These are phyloP conservation scores for Tinea trinotella DNA, from an alignment of 2,888 invertebrate species.

Conservation along the genomic window DNA sequence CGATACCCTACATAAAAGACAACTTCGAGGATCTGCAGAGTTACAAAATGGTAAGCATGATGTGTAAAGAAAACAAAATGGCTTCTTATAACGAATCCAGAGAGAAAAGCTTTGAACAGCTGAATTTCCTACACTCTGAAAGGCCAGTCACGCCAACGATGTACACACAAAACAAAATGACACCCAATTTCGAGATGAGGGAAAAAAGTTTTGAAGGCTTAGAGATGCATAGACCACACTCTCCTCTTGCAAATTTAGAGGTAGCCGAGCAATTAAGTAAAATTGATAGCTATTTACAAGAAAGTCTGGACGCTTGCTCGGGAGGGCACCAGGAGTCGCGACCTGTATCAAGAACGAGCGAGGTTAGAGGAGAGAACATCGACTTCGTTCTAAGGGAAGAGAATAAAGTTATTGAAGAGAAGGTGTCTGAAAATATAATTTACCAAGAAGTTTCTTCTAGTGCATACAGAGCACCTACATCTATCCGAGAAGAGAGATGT, in stretches of 20 bases:
- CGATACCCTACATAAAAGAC: conserved; percentile 42
- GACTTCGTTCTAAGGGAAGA: not conserved
- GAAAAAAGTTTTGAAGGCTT: conserved; percentile 25
- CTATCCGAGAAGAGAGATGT: not conserved
- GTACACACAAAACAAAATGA: not conserved
- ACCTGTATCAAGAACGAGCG: conserved; percentile 27
- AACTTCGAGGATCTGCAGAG: conserved; percentile 58
- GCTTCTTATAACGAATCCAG: conserved; percentile 27
- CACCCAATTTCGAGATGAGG: not conserved
- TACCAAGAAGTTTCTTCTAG: conserved; percentile 9
- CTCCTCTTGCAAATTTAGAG: conserved; percentile 47
- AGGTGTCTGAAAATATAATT: not conserved
- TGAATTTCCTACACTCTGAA: not conserved
- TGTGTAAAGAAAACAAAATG: conserved; percentile 45
- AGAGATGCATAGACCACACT: conserved; percentile 33
- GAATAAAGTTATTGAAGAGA: not conserved
- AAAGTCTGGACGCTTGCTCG: conserved; percentile 51
- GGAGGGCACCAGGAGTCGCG: conserved; percentile 29
- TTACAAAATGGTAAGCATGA: conserved; percentile 60
- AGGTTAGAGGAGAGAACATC: conserved; percentile 19
- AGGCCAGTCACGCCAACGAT: not conserved
- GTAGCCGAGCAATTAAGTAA: conserved; percentile 56
- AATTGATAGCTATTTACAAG: conserved; percentile 58
- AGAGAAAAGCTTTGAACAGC: not conserved
- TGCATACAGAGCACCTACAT: not conserved